Evolutionary conservation across 2,888 invertebrate species (phyloP).

Genomic region (Corythucha ciliata): DNA sequence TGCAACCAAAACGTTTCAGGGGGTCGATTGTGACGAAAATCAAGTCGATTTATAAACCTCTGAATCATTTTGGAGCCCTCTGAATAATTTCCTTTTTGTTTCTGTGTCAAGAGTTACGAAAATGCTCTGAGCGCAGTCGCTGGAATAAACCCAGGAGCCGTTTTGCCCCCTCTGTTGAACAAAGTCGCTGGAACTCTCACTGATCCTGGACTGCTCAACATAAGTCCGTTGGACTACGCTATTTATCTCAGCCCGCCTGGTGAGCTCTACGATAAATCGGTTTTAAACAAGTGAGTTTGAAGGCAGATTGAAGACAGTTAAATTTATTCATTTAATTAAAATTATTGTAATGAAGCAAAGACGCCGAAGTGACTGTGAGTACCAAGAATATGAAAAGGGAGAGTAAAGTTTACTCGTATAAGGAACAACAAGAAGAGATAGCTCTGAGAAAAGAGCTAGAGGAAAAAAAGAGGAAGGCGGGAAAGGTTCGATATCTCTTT

Average conservation of each 20-base stretch:
- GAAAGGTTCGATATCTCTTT: slow-evolving; percentile 47
- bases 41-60: too few relatives aligned
- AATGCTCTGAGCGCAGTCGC: slow-evolving; percentile 65
- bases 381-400: slow-evolving; percentile 82
- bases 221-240: slow-evolving; percentile 71
- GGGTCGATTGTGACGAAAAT: too few relatives aligned
- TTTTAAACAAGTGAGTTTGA: slow-evolving; percentile 33
- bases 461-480: slow-evolving; percentile 72
- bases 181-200: slow-evolving; percentile 52
- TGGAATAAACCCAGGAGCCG: slow-evolving; percentile 52
- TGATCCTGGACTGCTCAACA: slow-evolving; percentile 55
- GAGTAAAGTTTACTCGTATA: slow-evolving; percentile 92
- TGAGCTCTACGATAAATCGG: slow-evolving; percentile 73
- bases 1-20: too few relatives aligned
- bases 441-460: slow-evolving; percentile 87
- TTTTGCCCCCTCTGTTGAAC: slow-evolving; percentile 56
- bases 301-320: neutral
- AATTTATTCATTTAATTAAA: neutral
- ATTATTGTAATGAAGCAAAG: slow-evolving; percentile 40
- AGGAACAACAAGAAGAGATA: slow-evolving; percentile 91
- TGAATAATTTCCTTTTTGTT: too few relatives aligned
- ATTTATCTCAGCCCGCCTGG: slow-evolving; percentile 78
- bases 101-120: slow-evolving; percentile 48
- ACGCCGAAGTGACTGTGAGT: slow-evolving; percentile 43
- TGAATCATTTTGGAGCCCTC: too few relatives aligned